Percentiles rank a stretch among this genome's conserved stretches.
Conservation (phyloP, 2,113 vertebrate species). For the Papio anubis region DNA sequence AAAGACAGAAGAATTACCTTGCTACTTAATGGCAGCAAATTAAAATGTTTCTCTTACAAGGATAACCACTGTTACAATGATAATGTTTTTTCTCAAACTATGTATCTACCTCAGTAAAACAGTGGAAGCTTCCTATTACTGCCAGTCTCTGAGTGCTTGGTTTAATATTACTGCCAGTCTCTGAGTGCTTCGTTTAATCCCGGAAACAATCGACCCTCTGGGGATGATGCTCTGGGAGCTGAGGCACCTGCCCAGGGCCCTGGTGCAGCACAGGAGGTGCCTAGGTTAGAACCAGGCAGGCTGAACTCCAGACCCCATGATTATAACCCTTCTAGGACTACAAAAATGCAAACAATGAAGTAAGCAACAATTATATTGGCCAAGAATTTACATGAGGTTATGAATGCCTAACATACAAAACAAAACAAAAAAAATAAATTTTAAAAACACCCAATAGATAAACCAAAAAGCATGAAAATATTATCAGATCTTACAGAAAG, state of each 20-base stretch:
- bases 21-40: background rate
- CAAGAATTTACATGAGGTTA: background rate
- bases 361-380: background rate
- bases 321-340: background rate
- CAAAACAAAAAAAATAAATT: background rate
- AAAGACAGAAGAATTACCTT: background rate
- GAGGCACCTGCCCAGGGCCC: background rate
- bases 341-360: background rate
- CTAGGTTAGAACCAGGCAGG: background rate
- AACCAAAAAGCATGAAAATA: background rate
- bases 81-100: background rate
- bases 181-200: background rate
- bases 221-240: background rate
- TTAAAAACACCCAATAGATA: background rate
- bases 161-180: background rate
- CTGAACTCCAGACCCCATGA: background rate
- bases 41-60: background rate
- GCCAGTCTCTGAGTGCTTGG: background rate
- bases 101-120: background rate
- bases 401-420: background rate
- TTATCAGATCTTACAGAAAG: background rate
- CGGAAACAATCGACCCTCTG: background rate
- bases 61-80: background rate
- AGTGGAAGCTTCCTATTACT: background rate
- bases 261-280: accelerated